Evolutionary conservation across 2,888 invertebrate species (phyloP).

Genomic region (Esperia sulphurella): DNA sequence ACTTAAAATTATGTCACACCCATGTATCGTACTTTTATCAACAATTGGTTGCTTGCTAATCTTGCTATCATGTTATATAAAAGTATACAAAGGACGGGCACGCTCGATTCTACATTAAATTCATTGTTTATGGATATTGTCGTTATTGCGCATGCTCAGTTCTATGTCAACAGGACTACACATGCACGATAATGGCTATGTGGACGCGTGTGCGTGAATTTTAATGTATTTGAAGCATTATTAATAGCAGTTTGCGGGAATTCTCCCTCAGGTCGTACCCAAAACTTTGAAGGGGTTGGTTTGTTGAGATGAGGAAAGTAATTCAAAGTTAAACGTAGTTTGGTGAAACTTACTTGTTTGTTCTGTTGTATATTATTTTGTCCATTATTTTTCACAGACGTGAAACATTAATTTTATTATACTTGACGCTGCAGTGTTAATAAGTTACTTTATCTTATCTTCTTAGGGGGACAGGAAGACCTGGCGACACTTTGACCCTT

Average conservation of each 20-base stretch:
- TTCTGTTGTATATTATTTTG: neutral
- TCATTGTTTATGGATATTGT: conserved; percentile 66
- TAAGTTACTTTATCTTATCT: too few relatives aligned
- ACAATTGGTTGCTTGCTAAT: too few relatives aligned
- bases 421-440: neutral
- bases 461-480: too few relatives aligned
- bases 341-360: conserved; percentile 1
- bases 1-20: too few relatives aligned
- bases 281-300: conserved; percentile 8
- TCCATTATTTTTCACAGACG: neutral
- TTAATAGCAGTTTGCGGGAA: conserved; percentile 9
- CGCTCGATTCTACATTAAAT: conserved; percentile 5
- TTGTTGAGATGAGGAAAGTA: conserved; percentile 6
- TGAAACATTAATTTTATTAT: neutral
- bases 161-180: conserved; percentile 66
- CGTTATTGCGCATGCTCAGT: conserved; percentile 63
- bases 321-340: conserved; percentile 6
- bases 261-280: conserved; percentile 6
- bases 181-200: conserved; percentile 18
- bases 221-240: conserved; percentile 12
- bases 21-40: too few relatives aligned
- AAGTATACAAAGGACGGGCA: neutral
- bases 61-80: neutral
- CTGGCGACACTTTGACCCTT: too few relatives aligned
- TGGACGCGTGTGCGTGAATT: conserved; percentile 21